phyloP scores from a whole-genome alignment of 2,113 vertebrate species.

The Taurulus bubalis region DNA sequence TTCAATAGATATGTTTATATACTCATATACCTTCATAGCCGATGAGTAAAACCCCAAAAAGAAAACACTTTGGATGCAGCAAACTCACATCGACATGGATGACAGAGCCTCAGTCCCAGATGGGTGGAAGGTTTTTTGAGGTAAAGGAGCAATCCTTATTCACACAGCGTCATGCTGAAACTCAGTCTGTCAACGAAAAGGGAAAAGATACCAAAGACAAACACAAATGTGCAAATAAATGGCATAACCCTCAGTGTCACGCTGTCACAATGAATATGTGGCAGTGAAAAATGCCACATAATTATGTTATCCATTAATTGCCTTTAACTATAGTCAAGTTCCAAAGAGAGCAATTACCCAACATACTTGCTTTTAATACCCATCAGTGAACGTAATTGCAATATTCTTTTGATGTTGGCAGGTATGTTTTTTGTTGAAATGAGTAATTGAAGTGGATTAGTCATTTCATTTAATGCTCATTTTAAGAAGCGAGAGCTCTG shows the following conservation, averaged over 20 bases:
- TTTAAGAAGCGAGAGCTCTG: constrained; percentile 26
- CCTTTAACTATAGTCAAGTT: neutral
- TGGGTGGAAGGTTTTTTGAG: constrained; percentile 81
- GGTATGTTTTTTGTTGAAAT: constrained; percentile 20
- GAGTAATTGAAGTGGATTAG: constrained; percentile 50
- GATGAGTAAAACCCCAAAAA: neutral
- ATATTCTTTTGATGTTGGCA: neutral
- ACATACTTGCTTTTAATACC: constrained; percentile 6
- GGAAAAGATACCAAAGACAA: neutral
- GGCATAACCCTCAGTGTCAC: neutral
- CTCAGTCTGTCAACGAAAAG: constrained; percentile 71
- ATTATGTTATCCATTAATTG: neutral
- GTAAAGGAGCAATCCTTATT: constrained; percentile 76
- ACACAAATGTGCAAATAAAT: neutral
- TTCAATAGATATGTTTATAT: neutral
- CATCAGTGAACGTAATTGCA: constrained; percentile 12
- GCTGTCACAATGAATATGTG: neutral
- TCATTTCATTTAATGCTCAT: constrained; percentile 60
- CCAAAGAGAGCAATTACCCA: constrained; percentile 25
- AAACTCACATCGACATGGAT: constrained; percentile 9
- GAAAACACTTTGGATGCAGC: constrained; percentile 10
- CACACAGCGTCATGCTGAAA: constrained; percentile 78
- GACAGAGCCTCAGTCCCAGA: constrained; percentile 79
- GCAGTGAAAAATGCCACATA: neutral
- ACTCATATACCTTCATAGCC: neutral